Evolutionary conservation across 2,113 vertebrate species (phyloP).

Genomic region (Cricetomys ansorgei): DNA sequence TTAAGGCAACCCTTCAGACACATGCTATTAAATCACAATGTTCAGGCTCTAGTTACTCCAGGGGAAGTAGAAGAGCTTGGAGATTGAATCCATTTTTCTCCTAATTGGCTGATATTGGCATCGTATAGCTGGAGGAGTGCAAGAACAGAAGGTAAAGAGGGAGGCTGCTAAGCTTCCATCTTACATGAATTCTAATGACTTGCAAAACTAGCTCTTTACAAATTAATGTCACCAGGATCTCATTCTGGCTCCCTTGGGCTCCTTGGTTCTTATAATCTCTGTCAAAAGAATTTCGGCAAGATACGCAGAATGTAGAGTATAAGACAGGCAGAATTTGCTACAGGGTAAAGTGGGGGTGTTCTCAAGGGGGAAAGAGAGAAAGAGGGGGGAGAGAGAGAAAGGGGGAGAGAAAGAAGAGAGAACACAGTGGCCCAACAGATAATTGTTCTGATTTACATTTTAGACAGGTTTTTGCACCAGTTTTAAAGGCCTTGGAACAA

Average conservation of each 20-base stretch:
- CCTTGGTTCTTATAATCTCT: background rate
- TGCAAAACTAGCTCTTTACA: constrained; percentile 52
- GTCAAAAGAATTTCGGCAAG: background rate
- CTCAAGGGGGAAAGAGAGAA: background rate
- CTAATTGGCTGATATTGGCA: background rate
- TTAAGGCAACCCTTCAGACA: constrained; percentile 49
- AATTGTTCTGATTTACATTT: background rate
- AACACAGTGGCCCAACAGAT: background rate
- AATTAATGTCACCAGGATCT: background rate
- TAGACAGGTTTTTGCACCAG: background rate
- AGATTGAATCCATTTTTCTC: constrained; percentile 35
- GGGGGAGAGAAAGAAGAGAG: background rate
- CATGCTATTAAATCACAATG: background rate
- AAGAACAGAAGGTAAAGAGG: constrained; percentile 52
- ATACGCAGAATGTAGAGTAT: background rate
- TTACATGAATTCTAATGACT: constrained; percentile 43
- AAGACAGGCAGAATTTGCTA: background rate
- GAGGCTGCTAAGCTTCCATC: constrained; percentile 24
- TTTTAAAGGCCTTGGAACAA: background rate
- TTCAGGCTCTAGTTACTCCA: background rate
- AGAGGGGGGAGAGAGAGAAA: background rate
- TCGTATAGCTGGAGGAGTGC: background rate
- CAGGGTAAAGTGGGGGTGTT: background rate
- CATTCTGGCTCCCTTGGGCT: background rate
- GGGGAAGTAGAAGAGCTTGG: background rate